A percentile compares a stretch with the other conserved stretches of the same genome.
Evolutionary conservation across 2,888 invertebrate genomes (phyloP).

Genomic region (Pardosa pseudoannulata): DNA sequence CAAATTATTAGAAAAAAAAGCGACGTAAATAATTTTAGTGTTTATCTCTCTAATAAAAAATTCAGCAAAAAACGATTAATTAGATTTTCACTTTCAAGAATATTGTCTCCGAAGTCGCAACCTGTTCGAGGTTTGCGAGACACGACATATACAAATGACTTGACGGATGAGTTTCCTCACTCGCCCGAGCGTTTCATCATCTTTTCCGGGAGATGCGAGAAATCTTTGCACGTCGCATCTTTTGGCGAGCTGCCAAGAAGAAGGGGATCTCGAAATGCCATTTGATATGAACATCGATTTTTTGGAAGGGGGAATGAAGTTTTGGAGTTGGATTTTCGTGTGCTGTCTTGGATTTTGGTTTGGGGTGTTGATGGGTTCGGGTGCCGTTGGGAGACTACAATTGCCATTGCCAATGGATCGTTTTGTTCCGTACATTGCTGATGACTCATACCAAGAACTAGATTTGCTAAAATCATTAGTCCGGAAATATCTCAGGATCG

Average conservation of each 20-base stretch:
- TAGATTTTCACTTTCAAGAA: too few species aligned
- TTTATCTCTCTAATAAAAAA: too few species aligned
- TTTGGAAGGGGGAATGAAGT: not conserved
- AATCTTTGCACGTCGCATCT: slow-evolving; percentile 24
- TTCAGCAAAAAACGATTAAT: too few species aligned
- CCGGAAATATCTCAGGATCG: not conserved
- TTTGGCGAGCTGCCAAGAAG: slow-evolving; percentile 29
- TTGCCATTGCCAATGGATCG: not conserved
- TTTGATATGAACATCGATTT: slow-evolving; percentile 35
- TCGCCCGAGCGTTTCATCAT: not conserved
- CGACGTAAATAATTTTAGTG: too few species aligned
- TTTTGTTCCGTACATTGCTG: not conserved
- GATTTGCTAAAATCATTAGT: not conserved
- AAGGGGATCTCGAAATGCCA: slow-evolving; percentile 24
- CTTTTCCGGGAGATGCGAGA: not conserved
- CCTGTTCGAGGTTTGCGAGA: too few species aligned
- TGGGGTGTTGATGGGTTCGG: too few species aligned
- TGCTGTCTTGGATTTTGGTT: too few species aligned
- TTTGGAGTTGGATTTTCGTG: too few species aligned
- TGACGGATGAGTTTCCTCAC: not conserved
- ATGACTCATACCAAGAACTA: not conserved
- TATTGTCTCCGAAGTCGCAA: too few species aligned
- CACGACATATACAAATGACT: too few species aligned
- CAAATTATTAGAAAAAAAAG: too few species aligned
- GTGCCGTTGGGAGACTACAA: too few species aligned